phyloP scores from a whole-genome alignment of 2,888 invertebrate species.

The Stenolophus ochropezus region DNA sequence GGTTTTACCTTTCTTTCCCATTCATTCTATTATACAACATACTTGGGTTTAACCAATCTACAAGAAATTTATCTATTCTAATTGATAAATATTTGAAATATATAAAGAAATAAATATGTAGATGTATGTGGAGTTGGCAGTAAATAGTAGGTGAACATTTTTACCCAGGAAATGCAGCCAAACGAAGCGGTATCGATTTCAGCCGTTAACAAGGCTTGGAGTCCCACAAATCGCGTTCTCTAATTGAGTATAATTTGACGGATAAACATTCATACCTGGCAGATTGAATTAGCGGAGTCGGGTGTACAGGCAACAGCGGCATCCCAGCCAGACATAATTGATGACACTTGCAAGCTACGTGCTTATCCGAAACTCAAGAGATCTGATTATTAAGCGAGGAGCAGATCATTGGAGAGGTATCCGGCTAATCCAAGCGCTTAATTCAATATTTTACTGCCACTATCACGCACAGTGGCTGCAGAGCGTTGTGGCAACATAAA shows the following conservation, averaged over 20 bases:
- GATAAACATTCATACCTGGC: conserved; percentile 26
- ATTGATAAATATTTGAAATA: too few species aligned
- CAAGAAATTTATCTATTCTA: too few species aligned
- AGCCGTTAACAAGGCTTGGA: not conserved
- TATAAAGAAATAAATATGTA: too few species aligned
- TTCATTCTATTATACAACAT: too few species aligned
- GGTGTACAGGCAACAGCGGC: not conserved
- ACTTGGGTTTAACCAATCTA: too few species aligned
- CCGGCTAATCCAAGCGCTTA: not conserved
- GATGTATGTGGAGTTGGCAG: too few species aligned
- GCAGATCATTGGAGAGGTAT: not conserved
- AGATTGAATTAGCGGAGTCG: not conserved
- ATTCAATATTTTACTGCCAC: not conserved
- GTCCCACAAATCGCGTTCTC: conserved; percentile 14
- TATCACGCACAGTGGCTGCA: not conserved
- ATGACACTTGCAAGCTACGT: conserved; percentile 12
- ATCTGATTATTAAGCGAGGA: not conserved
- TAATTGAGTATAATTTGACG: conserved; percentile 21
- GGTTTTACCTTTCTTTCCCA: too few species aligned
- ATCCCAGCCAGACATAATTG: conserved; percentile 11
- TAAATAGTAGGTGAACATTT: too few species aligned
- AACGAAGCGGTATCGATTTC: not conserved
- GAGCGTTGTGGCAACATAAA: too few species aligned
- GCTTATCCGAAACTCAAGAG: not conserved
- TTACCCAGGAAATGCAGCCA: too few species aligned